Percentiles rank a stretch among this genome's conserved stretches.
phyloP scores from a whole-genome alignment of 1,140 invertebrate genomes.

The Medauroidea extradentata region DNA sequence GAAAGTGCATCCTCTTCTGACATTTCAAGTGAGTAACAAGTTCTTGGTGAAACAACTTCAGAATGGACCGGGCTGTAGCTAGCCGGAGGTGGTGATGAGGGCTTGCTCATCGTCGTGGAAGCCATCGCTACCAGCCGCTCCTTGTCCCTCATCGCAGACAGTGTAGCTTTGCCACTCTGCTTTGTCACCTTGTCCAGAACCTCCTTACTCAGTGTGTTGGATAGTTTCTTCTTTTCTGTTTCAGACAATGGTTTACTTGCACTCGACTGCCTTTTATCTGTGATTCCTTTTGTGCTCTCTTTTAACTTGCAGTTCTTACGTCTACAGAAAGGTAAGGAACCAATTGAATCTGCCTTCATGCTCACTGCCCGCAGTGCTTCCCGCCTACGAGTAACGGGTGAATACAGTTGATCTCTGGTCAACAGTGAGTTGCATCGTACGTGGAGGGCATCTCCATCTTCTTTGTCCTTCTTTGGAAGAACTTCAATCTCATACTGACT shows the following conservation, averaged over 20 bases:
- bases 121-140: slow-evolving; percentile 62
- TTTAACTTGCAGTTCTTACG: not conserved
- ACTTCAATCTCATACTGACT: slow-evolving; percentile 26
- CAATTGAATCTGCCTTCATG: slow-evolving; percentile 52
- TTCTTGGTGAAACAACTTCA: slow-evolving; percentile 44
- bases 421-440: slow-evolving; percentile 65
- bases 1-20: slow-evolving; percentile 41
- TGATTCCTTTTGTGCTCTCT: slow-evolving; percentile 5
- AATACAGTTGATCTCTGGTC: slow-evolving; percentile 41
- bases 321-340: slow-evolving; percentile 46
- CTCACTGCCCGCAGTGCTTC: slow-evolving; percentile 35
- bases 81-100: slow-evolving; percentile 24
- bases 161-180: slow-evolving; percentile 44
- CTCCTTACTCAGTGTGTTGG: slow-evolving; percentile 66
- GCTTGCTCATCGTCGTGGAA: slow-evolving; percentile 43
- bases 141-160: slow-evolving; percentile 50
- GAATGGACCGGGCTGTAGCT: slow-evolving; percentile 24
- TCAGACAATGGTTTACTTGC: slow-evolving; percentile 51
- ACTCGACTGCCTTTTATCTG: slow-evolving; percentile 5
- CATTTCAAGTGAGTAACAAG: slow-evolving; percentile 51
- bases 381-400: slow-evolving; percentile 37
- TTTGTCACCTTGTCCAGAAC: slow-evolving; percentile 55
- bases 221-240: slow-evolving; percentile 66
- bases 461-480: not conserved
- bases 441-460: slow-evolving; percentile 46